Conservation (phyloP, 2,797 vertebrate genomes). For the Cyprinella venusta region DNA sequence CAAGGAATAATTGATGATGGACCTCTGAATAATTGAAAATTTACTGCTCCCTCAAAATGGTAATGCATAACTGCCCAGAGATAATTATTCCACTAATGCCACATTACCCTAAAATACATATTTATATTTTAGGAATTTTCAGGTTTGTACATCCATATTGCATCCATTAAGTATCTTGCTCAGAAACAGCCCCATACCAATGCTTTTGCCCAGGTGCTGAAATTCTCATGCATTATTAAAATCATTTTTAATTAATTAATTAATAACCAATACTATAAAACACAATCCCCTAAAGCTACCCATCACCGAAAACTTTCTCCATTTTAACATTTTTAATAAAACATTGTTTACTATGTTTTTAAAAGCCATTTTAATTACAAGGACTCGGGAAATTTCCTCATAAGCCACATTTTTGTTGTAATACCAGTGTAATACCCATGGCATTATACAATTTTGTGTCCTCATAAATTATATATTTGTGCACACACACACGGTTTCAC, state of each 20-base stretch:
- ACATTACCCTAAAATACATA: constrained; percentile 6
- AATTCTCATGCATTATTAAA: neutral
- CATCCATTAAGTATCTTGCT: neutral
- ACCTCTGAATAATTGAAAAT: constrained; percentile 27
- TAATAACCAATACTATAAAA: neutral
- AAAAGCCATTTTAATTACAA: no score
- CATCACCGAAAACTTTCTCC: no score
- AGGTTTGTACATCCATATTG: neutral
- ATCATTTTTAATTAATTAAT: neutral
- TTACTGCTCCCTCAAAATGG: neutral
- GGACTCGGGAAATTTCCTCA: no score
- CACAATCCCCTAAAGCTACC: no score
- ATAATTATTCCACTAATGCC: constrained; percentile 5
- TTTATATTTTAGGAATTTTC: neutral
- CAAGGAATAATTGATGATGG: constrained; percentile 14
- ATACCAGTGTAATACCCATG: no score
- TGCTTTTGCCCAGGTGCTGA: neutral
- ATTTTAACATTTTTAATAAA: no score
- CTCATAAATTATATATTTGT: neutral
- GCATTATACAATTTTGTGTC: neutral
- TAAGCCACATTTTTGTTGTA: no score
- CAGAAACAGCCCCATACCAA: neutral
- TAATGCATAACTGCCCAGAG: neutral
- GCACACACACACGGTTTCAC: no score
- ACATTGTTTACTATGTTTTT: no score